A percentile compares a stretch with the other conserved stretches of the same genome.
Conservation (phyloP, 2,113 vertebrate species). For the Rhea americana region DNA sequence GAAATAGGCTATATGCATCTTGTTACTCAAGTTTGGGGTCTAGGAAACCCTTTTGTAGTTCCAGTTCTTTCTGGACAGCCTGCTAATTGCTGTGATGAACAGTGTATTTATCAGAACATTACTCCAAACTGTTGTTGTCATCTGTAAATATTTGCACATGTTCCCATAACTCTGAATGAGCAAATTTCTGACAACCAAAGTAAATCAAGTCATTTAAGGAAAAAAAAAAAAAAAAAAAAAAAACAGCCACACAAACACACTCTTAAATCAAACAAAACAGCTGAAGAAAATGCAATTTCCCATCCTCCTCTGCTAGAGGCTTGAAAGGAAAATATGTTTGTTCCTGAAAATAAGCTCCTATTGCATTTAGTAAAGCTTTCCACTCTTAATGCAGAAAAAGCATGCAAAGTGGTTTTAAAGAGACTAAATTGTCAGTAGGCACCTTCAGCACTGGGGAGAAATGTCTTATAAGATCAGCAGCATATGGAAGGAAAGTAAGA, state of each 20-base stretch:
- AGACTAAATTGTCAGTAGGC: not conserved
- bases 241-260: not conserved
- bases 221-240: not conserved
- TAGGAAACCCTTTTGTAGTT: not conserved
- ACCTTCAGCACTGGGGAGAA: not conserved
- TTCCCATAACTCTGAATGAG: not conserved
- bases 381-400: not conserved
- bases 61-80: not conserved
- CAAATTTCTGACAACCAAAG: not conserved
- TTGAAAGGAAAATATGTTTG: not conserved
- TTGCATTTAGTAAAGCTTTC: not conserved
- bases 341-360: constrained; percentile 4
- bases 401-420: not conserved
- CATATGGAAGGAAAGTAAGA: not conserved
- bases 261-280: not conserved
- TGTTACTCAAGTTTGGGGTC: not conserved
- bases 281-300: not conserved
- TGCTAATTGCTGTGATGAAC: not conserved
- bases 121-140: not conserved
- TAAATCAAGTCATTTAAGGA: not conserved
- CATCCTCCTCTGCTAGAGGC: not conserved
- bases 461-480: not conserved
- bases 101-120: not conserved
- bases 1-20: not conserved
- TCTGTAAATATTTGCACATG: constrained; percentile 27